Evolutionary conservation across 2,797 vertebrate genomes (phyloP), one percentile per base, ranked within the genome.

Genomic region (Margarornis squamiger): DNA sequence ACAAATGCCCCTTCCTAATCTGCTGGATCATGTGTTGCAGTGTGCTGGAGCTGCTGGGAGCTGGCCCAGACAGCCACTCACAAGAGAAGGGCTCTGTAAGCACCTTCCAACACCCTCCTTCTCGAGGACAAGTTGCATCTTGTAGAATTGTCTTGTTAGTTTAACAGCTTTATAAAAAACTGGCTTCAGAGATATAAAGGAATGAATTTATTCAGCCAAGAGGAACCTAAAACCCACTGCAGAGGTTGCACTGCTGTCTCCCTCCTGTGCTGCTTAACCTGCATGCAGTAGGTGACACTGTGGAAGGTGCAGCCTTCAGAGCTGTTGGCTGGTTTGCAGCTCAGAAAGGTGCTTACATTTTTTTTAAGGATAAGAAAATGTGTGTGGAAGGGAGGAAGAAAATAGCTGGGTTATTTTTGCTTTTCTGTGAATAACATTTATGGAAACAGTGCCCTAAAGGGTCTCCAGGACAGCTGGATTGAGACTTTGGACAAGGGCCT

Each of bases 201-300:
- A 73, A 84, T 58, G 34, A 68, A 85, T 85, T 92, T 87, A 71
- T 82, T 74, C 80, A 93, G 93, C 80, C 83, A 85, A 66, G 63
- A 85, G 90, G 67, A 85, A 92, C 38, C 61, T 87, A 82, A 93
- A 95, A 82, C 12, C 62, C 34, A 29, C 43, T 29, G 76, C 66
- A 49, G 41, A 66, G 32, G 58, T 34, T 93, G 66, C 77, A 34
- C 22, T 65, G 61, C 41, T 39, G 21, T 26, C 41, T 72, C 59
- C 30, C 24, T 74, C 72, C 26, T 22, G 16, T 16, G 8, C 38
- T 86, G 32, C 65, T 76, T 57, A 58, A 76, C 15, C 43, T 2
- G 26, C 49, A 54, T 6, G 7, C 51, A 65, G 3, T 7, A 70
- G 39, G 57, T 12, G 26, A 49, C 4, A 14, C 48, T 27, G 48